phyloP scores from a whole-genome alignment of 2,797 vertebrate genomes.

The Phalanger gymnotis region DNA sequence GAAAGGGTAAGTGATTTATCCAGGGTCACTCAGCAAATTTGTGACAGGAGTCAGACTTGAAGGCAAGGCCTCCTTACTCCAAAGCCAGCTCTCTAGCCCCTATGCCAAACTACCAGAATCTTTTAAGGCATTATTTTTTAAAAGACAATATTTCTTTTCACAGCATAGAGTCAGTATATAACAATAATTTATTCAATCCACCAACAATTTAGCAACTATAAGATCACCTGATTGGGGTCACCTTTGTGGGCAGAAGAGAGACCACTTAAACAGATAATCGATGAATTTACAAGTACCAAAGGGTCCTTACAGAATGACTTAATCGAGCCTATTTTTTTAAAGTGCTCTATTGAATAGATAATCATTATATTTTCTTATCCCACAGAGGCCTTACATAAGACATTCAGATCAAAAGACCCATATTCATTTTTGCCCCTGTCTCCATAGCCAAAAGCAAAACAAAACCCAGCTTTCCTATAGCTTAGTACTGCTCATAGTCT shows the following conservation, averaged over 20 bases:
- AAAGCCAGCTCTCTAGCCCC: background rate
- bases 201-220: background rate
- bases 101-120: background rate
- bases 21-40: background rate
- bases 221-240: background rate
- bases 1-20: background rate
- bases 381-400: constrained; percentile 26
- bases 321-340: background rate
- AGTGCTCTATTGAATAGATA: constrained; percentile 40
- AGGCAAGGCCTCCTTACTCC: background rate
- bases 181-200: background rate
- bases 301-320: constrained; percentile 4
- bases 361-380: background rate
- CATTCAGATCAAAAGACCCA: background rate
- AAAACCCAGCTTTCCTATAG: background rate
- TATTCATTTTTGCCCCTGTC: background rate
- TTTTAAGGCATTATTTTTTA: background rate
- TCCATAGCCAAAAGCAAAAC: constrained; percentile 24
- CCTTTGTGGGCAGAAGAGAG: constrained; percentile 2
- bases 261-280: background rate
- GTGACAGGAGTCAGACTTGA: background rate
- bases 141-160: background rate
- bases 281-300: constrained; percentile 2
- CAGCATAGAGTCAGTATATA: background rate
- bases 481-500: background rate